These are phyloP conservation scores for Deilephila porcellus DNA, from an alignment of 2,888 invertebrate species.

Conservation along the genomic window DNA sequence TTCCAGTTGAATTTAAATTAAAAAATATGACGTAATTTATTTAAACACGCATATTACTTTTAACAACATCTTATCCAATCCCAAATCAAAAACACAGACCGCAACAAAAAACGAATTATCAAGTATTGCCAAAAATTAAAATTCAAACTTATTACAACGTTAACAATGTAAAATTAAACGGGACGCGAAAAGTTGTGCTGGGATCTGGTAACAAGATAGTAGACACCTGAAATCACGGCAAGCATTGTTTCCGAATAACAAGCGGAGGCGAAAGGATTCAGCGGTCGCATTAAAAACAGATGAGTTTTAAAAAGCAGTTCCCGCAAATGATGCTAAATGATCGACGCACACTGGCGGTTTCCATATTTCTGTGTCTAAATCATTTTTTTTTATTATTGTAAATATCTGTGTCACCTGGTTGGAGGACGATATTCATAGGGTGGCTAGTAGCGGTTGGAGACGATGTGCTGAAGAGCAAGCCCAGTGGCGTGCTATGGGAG, in stretches of 20 bases:
- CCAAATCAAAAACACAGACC: background rate
- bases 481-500: too few species aligned
- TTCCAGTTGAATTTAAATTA: background rate
- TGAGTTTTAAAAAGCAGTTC: slow-evolving; percentile 77
- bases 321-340: slow-evolving; percentile 80
- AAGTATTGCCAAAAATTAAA: background rate
- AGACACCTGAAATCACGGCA: slow-evolving; percentile 60
- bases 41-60: background rate
- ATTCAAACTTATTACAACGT: slow-evolving; percentile 1
- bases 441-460: too few species aligned
- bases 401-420: too few species aligned
- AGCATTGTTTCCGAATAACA: slow-evolving; percentile 72
- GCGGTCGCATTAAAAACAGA: slow-evolving; percentile 75
- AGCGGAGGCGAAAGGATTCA: slow-evolving; percentile 74
- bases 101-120: background rate
- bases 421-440: too few species aligned
- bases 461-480: too few species aligned
- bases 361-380: background rate
- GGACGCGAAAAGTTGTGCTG: slow-evolving; percentile 26
- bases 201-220: slow-evolving; percentile 37
- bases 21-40: too few species aligned
- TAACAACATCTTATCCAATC: background rate
- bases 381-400: background rate
- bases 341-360: slow-evolving; percentile 60
- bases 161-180: slow-evolving; percentile 23